A percentile compares a stretch with the other conserved stretches of the same genome.
These are phyloP conservation scores for Fistularia commersonii DNA, from an alignment of 2,797 vertebrate species.

Conservation along the genomic window DNA sequence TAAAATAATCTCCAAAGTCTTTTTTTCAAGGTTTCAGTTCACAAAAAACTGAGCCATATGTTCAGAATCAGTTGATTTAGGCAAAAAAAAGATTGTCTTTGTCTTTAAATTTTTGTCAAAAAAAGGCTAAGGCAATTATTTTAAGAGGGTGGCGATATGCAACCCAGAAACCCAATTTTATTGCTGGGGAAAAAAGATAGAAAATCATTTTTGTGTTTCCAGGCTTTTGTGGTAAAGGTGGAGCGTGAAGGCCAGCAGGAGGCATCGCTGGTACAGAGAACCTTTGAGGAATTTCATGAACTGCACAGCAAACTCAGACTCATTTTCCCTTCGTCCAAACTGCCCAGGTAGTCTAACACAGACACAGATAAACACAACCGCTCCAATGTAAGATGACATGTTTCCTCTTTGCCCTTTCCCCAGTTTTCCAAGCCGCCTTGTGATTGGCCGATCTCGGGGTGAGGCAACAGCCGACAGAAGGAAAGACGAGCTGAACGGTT, in stretches of 20 bases:
- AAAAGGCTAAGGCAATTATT: too few relatives aligned
- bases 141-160: too few relatives aligned
- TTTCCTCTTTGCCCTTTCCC: background rate
- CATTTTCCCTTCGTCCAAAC: constrained; percentile 86
- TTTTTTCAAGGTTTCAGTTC: too few relatives aligned
- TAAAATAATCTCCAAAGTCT: too few relatives aligned
- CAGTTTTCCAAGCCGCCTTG: constrained; percentile 92
- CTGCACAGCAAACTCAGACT: constrained; percentile 92
- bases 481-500: constrained; percentile 89
- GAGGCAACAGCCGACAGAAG: constrained; percentile 86
- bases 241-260: constrained; percentile 81
- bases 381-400: background rate
- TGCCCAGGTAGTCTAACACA: constrained; percentile 81
- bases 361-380: constrained; percentile 1
- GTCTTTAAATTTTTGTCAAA: too few relatives aligned
- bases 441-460: constrained; percentile 88
- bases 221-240: constrained; percentile 91
- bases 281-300: constrained; percentile 95
- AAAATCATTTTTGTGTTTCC: constrained; percentile 16
- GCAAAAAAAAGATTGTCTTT: too few relatives aligned
- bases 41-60: too few relatives aligned
- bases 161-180: too few relatives aligned
- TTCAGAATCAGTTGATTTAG: too few relatives aligned
- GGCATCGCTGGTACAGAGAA: constrained; percentile 83
- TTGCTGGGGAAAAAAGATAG: too few relatives aligned